Evolutionary conservation across 64 coral and sea anemone genomes (phyloP).

Genomic region (Porites australiensis): DNA sequence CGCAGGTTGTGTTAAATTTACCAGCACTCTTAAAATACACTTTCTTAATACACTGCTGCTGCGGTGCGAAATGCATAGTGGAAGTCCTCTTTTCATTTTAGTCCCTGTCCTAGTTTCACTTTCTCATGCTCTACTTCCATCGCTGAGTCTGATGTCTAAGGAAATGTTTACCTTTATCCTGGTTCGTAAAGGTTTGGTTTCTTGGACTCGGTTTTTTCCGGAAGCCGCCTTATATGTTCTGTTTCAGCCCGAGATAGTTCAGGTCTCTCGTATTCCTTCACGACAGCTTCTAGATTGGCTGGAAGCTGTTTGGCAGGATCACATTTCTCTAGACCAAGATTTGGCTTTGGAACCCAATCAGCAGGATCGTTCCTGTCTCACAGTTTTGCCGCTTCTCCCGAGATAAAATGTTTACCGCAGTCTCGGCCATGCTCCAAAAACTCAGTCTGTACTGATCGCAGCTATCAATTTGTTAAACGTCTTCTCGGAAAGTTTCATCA

Average conservation of each 20-base stretch:
- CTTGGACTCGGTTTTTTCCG: conserved; percentile 54
- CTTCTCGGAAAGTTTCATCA: conserved; percentile 1
- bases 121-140: conserved; percentile 59
- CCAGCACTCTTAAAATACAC: too few species aligned
- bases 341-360: conserved; percentile 54
- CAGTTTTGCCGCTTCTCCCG: conserved; percentile 23
- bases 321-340: conserved; percentile 65
- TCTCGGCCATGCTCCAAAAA: conserved; percentile 49
- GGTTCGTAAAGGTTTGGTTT: conserved; percentile 61
- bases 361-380: conserved; percentile 55
- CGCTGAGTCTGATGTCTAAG: conserved; percentile 30
- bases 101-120: conserved; percentile 69
- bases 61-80: conserved; percentile 59
- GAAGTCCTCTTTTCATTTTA: conserved; percentile 69
- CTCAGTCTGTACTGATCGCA: conserved; percentile 47
- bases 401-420: conserved; percentile 44
- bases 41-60: too few species aligned
- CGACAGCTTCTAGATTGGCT: conserved; percentile 43
- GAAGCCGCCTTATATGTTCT: conserved; percentile 49
- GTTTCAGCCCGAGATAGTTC: conserved; percentile 40
- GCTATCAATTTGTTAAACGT: conserved; percentile 56
- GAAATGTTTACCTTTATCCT: conserved; percentile 51
- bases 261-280: conserved; percentile 38
- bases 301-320: conserved; percentile 42
- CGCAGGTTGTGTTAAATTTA: too few species aligned